Base-by-base conservation (phyloP, 2,113 vertebrate genomes). In the Lophius piscatorius region DNA sequence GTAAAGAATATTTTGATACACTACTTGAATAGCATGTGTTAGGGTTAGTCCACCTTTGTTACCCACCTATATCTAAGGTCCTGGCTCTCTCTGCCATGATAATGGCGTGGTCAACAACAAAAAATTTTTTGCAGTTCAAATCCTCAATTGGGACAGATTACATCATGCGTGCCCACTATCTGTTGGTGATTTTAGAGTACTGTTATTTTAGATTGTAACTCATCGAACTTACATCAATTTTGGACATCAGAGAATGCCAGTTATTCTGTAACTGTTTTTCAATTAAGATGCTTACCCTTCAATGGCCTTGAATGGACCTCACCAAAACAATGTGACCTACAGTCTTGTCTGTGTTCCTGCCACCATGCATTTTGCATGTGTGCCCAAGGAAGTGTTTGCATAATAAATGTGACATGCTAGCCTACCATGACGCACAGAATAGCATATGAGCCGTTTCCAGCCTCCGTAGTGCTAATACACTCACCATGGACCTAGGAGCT, bases 301-400 rank as follows among this genome's bases (percentile, higher is more conserved):
- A 20, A 38, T 24, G 63, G 45, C 80, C 71, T 74, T 58, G 52
- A 68, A 65, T 50, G 38, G 47, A 35, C 54, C 75, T 73, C 46
- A 48, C 70, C 66, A 69, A 77, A 75, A 73, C 52, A 74, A 74
- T 49, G 56, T 45, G 44, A 63, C 48, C 50, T 31, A 33, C 34
- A 63, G 64, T 17, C 80, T 63, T 76, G 55, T 59, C 33, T 23
- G 56, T 59, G 67, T 77, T 78, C 57, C 61, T 55, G 50, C 72
- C 51, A 52, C 36, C 76, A 89, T 90, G 56, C 80, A 88, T 90
- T 90, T 87, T 90, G 71, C 69, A 90, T 89, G 83, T 52, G 60
- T 49, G 54, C 58, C 59, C 57, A 64, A 77, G 63, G 77, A 78
- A 76, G 74, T 60, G 60, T 76, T 76, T 90, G 78, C 77, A 89